Evolutionary conservation across 2,797 vertebrate genomes (phyloP).

Genomic region (Poeciliopsis gracilis): DNA sequence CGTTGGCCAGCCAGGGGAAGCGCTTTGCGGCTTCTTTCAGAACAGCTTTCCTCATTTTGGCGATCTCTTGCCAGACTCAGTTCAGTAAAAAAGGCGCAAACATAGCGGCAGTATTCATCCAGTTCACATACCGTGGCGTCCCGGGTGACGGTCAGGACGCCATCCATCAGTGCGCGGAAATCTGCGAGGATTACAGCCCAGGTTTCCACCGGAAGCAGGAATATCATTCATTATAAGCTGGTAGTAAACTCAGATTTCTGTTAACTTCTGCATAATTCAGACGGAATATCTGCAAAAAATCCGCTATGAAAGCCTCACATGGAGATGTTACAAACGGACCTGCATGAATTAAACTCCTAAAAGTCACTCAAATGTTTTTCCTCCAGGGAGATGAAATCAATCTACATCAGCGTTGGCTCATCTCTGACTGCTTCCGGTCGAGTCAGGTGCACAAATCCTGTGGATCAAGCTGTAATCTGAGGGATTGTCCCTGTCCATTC

Average conservation of each 20-base stretch:
- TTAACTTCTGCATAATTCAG: background rate
- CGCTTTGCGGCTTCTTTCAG: conserved; percentile 73
- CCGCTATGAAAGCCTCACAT: background rate
- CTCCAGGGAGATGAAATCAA: background rate
- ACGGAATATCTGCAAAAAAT: background rate
- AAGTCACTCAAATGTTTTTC: background rate
- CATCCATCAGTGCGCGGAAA: conserved; percentile 51
- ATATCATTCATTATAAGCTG: conserved; percentile 31
- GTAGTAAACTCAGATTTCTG: background rate
- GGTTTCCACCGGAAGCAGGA: conserved; percentile 35
- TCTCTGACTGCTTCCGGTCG: conserved; percentile 19
- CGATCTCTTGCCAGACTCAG: conserved; percentile 6
- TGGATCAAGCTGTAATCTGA: conserved; percentile 68
- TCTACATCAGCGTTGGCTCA: conserved; percentile 13
- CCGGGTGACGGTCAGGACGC: conserved; percentile 17
- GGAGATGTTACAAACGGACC: background rate
- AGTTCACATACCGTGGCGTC: conserved; percentile 20
- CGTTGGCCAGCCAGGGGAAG: conserved; percentile 89
- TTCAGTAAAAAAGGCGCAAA: conserved; percentile 16
- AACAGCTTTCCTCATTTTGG: conserved; percentile 73
- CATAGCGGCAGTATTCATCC: conserved; percentile 12
- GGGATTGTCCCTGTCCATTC: conserved; percentile 43
- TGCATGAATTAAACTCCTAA: background rate
- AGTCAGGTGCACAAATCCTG: conserved; percentile 67
- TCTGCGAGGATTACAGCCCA: conserved; percentile 48